Evolutionary conservation across 2,113 vertebrate genomes (phyloP), one percentile per base, ranked within the genome.

Genomic region (Grantiella picta): DNA sequence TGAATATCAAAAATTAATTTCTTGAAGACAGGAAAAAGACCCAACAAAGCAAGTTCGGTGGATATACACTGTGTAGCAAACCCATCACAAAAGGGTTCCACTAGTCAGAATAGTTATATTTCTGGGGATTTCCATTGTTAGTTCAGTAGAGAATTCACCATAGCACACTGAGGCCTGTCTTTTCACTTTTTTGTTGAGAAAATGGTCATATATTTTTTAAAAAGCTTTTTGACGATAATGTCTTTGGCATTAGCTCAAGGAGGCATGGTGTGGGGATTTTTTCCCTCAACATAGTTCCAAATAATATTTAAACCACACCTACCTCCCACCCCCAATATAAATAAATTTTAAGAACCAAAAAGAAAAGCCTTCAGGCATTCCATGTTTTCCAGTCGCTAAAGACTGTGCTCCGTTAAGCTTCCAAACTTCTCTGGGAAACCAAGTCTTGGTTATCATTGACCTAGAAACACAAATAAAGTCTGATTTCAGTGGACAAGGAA

Each of bases 401-500:
- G 12, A 23, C 38, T 68, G 3, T 3, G 7, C 24, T 91, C n/a
- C 72, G 24, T 56, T 3, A 6, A 75, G 57, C 42, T 29, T 83
- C 45, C 35, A 47, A 5, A 63, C 35, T 60, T 89, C 36, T 79
- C 86, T 68, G 54, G 47, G 21, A 31, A 91, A n/a, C 63, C 29
- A 89, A 70, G n/a, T 24, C 44, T 95, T 80, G 68, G 68, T 93
- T 95, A 75, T 88, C 68, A 40, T 83, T 95, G 91, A 56, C 75
- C 87, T 94, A 90, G 91, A 96, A 97, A 93, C n/a, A 64, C 60
- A 84, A 84, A 81, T 54, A 29, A 85, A 79, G 14, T 97, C 56
- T 90, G 59, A 40, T 90, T 91, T 95, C 64, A 68, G 17, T 94
- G 64, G 93, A 36, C 71, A 86, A 36, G n/a, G 88, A 93, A 82